phyloP scores from a whole-genome alignment of 53 echinoderm and acorn worm species.

The Astropecten irregularis region DNA sequence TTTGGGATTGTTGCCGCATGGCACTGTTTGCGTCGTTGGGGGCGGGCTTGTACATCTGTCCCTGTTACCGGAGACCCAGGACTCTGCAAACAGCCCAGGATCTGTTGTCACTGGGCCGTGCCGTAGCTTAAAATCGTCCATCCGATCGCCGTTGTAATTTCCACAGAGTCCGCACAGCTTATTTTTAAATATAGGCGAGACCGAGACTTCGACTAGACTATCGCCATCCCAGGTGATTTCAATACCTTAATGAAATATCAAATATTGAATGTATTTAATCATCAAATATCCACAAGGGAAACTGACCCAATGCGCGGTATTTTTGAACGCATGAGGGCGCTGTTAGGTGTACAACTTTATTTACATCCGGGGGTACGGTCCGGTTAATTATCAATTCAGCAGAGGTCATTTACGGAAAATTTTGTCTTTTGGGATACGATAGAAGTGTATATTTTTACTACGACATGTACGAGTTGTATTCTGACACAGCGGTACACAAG shows the following conservation, averaged over 20 bases:
- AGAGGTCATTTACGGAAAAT: too few relatives aligned
- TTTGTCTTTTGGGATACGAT: too few relatives aligned
- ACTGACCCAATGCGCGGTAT: too few relatives aligned
- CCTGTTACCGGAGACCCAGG: constrained; percentile 86
- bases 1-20: constrained; percentile 70
- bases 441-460: too few relatives aligned
- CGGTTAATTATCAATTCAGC: too few relatives aligned
- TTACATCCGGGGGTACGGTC: too few relatives aligned
- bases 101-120: constrained; percentile 69
- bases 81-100: constrained; percentile 77
- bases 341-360: too few relatives aligned
- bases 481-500: too few relatives aligned
- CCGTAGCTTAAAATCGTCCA: constrained; percentile 78
- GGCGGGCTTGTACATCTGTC: constrained; percentile 67
- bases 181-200: constrained; percentile 74
- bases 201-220: constrained; percentile 86
- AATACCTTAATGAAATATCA: constrained; percentile 73
- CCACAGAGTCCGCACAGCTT: constrained; percentile 98
- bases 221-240: constrained; percentile 94
- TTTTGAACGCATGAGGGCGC: too few relatives aligned
- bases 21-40: constrained; percentile 54
- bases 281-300: too few relatives aligned
- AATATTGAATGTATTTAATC: neutral
- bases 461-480: too few relatives aligned
- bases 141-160: constrained; percentile 84